phyloP scores from a whole-genome alignment of 2,797 vertebrate species.

The Eurystomus glaucurus region DNA sequence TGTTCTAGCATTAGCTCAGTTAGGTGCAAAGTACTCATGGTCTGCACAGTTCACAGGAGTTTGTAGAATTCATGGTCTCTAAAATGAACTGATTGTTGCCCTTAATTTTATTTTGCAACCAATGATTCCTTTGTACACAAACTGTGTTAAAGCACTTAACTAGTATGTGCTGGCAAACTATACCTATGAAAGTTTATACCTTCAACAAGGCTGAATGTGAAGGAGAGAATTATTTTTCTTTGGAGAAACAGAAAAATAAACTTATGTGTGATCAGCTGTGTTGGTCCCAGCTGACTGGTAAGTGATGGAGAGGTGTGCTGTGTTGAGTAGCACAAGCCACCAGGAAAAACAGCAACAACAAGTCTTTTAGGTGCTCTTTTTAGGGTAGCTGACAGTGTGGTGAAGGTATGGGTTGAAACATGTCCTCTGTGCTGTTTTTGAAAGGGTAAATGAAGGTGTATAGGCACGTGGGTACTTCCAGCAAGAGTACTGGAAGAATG shows the following conservation, averaged over 20 bases:
- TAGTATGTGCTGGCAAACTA: neutral
- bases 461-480: neutral
- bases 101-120: neutral
- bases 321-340: neutral
- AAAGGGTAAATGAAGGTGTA: neutral
- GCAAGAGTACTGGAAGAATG: neutral
- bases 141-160: neutral
- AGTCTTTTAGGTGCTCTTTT: neutral
- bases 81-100: neutral
- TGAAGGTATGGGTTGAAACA: neutral
- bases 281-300: slow-evolving; percentile 1
- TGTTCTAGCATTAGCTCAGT: neutral
- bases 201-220: neutral
- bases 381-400: neutral
- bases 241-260: neutral
- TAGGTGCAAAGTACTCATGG: neutral
- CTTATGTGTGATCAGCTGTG: neutral
- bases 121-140: neutral
- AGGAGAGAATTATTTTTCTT: neutral
- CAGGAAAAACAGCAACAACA: neutral
- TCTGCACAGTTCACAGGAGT: neutral
- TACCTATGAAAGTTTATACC: neutral
- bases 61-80: neutral
- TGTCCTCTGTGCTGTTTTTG: neutral
- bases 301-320: slow-evolving; percentile 1